A percentile compares a stretch with the other conserved stretches of the same genome.
These are phyloP conservation scores for Tympanuchus pallidicinctus DNA, from an alignment of 2,113 vertebrate genomes.

Conservation along the genomic window DNA sequence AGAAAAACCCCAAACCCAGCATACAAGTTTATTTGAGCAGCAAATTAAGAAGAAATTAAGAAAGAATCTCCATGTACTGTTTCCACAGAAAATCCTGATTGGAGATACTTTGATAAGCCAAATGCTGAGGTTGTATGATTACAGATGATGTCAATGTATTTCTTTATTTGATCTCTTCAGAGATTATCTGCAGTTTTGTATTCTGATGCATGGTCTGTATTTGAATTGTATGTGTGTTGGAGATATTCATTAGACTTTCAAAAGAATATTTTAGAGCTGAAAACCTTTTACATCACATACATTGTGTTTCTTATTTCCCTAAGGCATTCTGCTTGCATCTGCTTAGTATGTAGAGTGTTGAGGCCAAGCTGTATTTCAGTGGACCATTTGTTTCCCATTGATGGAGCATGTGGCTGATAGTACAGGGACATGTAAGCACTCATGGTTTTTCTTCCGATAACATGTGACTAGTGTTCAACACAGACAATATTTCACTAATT, in stretches of 20 bases:
- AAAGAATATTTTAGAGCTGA: slow-evolving; percentile 85
- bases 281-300: slow-evolving; percentile 88
- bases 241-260: slow-evolving; percentile 83
- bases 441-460: slow-evolving; percentile 71
- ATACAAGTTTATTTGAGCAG: background rate
- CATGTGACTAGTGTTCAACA: slow-evolving; percentile 70
- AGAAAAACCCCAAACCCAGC: background rate
- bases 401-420: slow-evolving; percentile 86
- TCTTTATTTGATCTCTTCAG: slow-evolving; percentile 25
- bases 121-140: background rate
- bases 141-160: slow-evolving; percentile 47
- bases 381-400: slow-evolving; percentile 83
- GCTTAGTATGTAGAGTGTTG: slow-evolving; percentile 75
- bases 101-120: slow-evolving; percentile 36
- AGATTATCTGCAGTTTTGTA: slow-evolving; percentile 55
- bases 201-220: slow-evolving; percentile 48
- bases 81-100: slow-evolving; percentile 37
- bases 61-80: background rate
- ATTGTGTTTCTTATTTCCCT: slow-evolving; percentile 87
- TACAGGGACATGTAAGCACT: slow-evolving; percentile 84
- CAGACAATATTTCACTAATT: slow-evolving; percentile 55
- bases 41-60: slow-evolving; percentile 33
- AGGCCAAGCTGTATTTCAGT: slow-evolving; percentile 78
- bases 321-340: slow-evolving; percentile 81
- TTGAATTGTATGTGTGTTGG: slow-evolving; percentile 81